Evolutionary conservation across 2,888 invertebrate species (phyloP).

Genomic region (Achlya flavicornis): DNA sequence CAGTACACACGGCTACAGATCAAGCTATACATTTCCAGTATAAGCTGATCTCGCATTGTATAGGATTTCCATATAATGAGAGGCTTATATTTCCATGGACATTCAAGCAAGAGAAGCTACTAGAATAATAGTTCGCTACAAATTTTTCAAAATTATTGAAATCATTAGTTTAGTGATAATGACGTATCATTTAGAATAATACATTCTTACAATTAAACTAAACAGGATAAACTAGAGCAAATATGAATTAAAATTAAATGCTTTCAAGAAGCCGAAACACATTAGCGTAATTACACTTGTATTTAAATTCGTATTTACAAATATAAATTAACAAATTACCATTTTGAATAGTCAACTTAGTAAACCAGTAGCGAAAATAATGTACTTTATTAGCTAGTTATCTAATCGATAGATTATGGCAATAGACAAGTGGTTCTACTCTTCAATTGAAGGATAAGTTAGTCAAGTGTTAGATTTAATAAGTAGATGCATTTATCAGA

Average conservation of each 20-base stretch:
- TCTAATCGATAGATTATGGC: constrained; percentile 43
- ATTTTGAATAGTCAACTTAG: constrained; percentile 10
- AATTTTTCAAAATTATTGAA: neutral
- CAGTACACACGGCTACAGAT: no score
- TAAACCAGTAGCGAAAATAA: constrained; percentile 47
- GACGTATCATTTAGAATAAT: neutral
- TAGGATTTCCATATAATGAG: no score
- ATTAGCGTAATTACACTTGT: neutral
- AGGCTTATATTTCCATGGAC: no score
- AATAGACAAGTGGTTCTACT: constrained; percentile 34
- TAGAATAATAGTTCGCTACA: no score
- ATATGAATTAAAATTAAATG: neutral
- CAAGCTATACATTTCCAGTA: no score
- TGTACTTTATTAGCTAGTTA: constrained; percentile 46
- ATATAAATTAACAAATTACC: constrained; percentile 8
- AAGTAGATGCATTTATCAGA: neutral
- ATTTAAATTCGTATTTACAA: constrained; percentile 10
- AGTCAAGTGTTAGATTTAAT: constrained; percentile 11
- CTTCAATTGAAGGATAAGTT: constrained; percentile 21
- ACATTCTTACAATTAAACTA: neutral
- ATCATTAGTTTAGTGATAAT: neutral
- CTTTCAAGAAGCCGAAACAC: neutral
- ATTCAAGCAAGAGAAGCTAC: no score
- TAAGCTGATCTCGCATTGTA: no score
- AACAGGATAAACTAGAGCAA: neutral